phyloP scores from a whole-genome alignment of 2,888 invertebrate species.

The Drosophila ustulata region DNA sequence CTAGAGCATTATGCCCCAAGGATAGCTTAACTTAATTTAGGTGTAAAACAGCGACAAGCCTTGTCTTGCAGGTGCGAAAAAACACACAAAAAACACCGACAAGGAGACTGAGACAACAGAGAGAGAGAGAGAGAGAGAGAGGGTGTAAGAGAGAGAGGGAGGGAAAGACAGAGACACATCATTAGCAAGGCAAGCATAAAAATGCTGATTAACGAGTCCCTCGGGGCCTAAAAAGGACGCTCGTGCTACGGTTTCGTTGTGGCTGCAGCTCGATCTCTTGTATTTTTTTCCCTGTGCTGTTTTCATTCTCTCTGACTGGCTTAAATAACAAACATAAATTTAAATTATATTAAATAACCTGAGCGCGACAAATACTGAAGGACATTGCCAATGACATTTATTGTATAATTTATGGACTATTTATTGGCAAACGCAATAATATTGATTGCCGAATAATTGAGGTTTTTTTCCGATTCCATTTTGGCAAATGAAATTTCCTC shows the following conservation, averaged over 20 bases:
- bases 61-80: slow-evolving; percentile 53
- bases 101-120: slow-evolving; percentile 17
- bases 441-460: slow-evolving; percentile 78
- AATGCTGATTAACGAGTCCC: slow-evolving; percentile 81
- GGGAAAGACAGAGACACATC: slow-evolving; percentile 56
- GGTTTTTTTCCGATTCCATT: slow-evolving; percentile 45
- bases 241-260: slow-evolving; percentile 29
- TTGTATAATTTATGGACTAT: slow-evolving; percentile 73
- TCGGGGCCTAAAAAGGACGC: slow-evolving; percentile 49
- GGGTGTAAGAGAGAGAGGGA: slow-evolving; percentile 14
- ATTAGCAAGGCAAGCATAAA: slow-evolving; percentile 79
- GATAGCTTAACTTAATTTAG: slow-evolving; percentile 64
- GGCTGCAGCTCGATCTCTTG: slow-evolving; percentile 18
- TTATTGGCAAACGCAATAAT: slow-evolving; percentile 66
- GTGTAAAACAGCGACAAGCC: slow-evolving; percentile 59
- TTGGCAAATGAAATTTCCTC: slow-evolving; percentile 57
- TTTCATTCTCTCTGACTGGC: slow-evolving; percentile 11
- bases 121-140: slow-evolving; percentile 4
- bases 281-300: background rate
- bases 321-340: slow-evolving; percentile 72
- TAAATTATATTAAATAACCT: slow-evolving; percentile 77
- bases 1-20: slow-evolving; percentile 43
- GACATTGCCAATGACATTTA: slow-evolving; percentile 68
- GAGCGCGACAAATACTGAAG: slow-evolving; percentile 52
- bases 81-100: slow-evolving; percentile 30